phyloP scores from a whole-genome alignment of 2,888 invertebrate species.

The Ametastegia equiseti region DNA sequence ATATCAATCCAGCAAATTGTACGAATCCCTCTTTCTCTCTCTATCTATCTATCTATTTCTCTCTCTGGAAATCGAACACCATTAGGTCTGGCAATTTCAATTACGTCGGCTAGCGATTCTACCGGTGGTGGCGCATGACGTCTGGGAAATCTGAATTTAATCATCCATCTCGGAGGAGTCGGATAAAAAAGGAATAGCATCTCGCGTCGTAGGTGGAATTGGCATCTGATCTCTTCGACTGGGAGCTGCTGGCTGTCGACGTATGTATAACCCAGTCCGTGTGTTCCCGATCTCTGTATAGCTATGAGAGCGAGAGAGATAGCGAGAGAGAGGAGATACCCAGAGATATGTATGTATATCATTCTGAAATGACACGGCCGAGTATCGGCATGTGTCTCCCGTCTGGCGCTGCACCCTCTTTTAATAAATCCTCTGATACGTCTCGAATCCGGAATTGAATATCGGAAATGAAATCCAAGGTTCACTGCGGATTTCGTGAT shows the following conservation, averaged over 20 bases:
- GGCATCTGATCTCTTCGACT: conserved; percentile 9
- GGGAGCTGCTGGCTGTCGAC: background rate
- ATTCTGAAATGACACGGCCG: background rate
- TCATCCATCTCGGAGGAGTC: conserved; percentile 7
- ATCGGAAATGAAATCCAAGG: conserved; percentile 22
- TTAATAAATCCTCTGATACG: conserved; percentile 24
- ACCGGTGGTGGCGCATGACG: background rate
- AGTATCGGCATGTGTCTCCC: conserved; percentile 20
- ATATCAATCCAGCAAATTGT: background rate
- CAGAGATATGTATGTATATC: background rate
- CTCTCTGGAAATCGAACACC: background rate
- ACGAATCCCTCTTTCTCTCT: background rate
- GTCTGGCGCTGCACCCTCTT: conserved; percentile 15
- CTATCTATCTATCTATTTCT: too few species aligned
- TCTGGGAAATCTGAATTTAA: conserved; percentile 34
- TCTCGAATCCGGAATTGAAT: conserved; percentile 1
- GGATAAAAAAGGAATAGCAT: background rate
- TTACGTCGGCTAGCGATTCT: background rate
- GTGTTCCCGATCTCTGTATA: background rate
- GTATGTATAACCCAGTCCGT: background rate
- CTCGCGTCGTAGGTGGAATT: conserved; percentile 7
- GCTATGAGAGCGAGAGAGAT: background rate
- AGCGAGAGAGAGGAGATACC: background rate
- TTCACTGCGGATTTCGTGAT: background rate
- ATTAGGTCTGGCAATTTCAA: conserved; percentile 7